These are phyloP conservation scores for Apodemia zela DNA, from an alignment of 2,888 invertebrate species.

Conservation along the genomic window DNA sequence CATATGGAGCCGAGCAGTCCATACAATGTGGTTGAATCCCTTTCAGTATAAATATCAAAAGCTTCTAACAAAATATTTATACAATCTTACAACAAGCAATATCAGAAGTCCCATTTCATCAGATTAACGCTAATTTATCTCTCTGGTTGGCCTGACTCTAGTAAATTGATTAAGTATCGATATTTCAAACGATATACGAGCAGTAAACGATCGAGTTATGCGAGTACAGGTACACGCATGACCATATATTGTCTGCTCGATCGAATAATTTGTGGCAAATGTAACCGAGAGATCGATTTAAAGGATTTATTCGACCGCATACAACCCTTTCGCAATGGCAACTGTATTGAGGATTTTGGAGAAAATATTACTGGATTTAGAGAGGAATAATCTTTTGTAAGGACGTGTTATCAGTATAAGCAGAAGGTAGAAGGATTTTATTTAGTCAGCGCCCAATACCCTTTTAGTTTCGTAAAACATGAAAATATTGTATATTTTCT, in stretches of 20 bases:
- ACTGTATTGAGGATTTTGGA: conserved; percentile 18
- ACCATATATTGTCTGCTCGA: conserved; percentile 32
- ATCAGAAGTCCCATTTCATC: conserved; percentile 1
- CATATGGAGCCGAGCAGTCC: too few relatives aligned
- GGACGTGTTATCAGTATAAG: background rate
- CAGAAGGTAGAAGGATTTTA: background rate
- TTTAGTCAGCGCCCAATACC: background rate
- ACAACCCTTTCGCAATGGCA: conserved; percentile 27
- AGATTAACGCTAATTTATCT: background rate
- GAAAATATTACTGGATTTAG: conserved; percentile 15
- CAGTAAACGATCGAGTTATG: conserved; percentile 14
- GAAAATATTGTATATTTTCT: background rate
- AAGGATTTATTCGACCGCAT: conserved; percentile 37
- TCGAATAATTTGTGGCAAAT: conserved; percentile 37
- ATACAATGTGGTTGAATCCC: too few relatives aligned
- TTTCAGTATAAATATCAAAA: too few relatives aligned
- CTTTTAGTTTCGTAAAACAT: background rate
- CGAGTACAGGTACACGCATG: conserved; percentile 25
- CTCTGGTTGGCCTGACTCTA: background rate
- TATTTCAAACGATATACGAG: conserved; percentile 19
- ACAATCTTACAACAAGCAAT: background rate
- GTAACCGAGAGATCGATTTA: conserved; percentile 36
- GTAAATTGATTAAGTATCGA: conserved; percentile 25
- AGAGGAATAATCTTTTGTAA: conserved; percentile 1
- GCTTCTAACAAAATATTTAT: background rate